Base-by-base conservation (phyloP, 2,797 vertebrate species). In the Tympanoctomys barrerae region DNA sequence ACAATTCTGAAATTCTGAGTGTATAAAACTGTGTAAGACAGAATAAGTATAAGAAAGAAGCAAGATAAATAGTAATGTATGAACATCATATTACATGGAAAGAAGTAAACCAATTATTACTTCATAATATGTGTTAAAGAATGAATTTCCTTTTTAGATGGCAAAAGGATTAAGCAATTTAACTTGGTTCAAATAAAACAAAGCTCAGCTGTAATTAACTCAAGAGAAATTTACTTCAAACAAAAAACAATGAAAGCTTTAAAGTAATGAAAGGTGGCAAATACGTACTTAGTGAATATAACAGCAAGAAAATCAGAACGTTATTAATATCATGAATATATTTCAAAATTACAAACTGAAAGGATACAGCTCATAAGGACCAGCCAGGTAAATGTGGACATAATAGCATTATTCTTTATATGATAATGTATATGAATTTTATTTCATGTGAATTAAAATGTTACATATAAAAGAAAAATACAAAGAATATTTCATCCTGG, bases 21-120 rank as follows among this genome's bases (percentile, higher is more conserved):
- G 68, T 9, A 54, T 4, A n/a, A 70, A 94, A 87, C 49, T 64
- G 31, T 14, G 62, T n/a, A 62, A 86, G 16, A n/a, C 22, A 87
- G 82, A 87, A 57, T 75, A 94, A 24, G 28, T 64, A 6, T n/a
- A 89, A 84, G 26, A 14, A 70, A 86, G 49, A 3, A 12, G 28
- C 12, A 77, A 77, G 42, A 77, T 49, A 62, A 80, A 66, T 75
- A 71, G 73, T 86, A 77, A 94, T 66, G 42, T 85, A n/a, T 59
- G 85, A 66, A 87, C 24, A 79, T 86, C 52, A 13, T 11, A 94
- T 90, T 28, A 94, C n/a, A 57, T 73, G 36, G 36, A 94, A 91
- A 11, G 39, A 68, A 36, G n/a, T 90, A 80, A 94, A 64, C 2
- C n/a, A 81, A 91, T 81, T 46, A 42, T 1, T 49, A 49, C 11